These are phyloP conservation scores for Todiramphus chloris DNA, from an alignment of 2,113 vertebrate species.

Conservation along the genomic window DNA sequence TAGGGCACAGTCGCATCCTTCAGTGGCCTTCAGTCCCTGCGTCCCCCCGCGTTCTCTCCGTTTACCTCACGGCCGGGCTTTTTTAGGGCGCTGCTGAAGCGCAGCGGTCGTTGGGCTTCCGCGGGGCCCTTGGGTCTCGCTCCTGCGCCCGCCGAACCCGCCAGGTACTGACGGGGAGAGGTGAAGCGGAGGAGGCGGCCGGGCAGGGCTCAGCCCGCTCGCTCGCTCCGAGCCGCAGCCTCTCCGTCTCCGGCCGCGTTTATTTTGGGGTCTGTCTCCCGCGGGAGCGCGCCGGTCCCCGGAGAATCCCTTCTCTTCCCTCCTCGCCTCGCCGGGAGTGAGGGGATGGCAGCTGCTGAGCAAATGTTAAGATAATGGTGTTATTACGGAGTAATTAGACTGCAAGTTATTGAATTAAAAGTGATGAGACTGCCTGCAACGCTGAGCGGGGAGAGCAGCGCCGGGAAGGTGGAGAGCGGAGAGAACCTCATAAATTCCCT, in stretches of 20 bases:
- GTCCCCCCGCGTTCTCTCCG: rapidly evolving
- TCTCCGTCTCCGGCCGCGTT: background rate
- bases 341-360: slow-evolving; percentile 64
- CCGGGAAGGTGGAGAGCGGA: background rate
- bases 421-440: slow-evolving; percentile 1
- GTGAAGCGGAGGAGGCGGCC: background rate
- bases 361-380: slow-evolving; percentile 70
- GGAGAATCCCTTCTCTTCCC: slow-evolving; percentile 13
- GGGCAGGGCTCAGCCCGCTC: background rate
- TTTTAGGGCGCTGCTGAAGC: background rate
- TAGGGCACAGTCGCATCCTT: rapidly evolving
- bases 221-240: background rate
- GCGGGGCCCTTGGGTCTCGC: background rate
- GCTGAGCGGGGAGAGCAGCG: background rate
- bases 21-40: background rate
- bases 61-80: rapidly evolving
- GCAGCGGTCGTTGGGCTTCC: rapidly evolving
- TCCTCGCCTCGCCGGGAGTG: background rate
- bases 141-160: background rate
- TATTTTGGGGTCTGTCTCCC: background rate
- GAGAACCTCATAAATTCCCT: slow-evolving; percentile 18
- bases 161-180: background rate
- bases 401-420: slow-evolving; percentile 71
- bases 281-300: background rate
- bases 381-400: slow-evolving; percentile 72